Percentiles rank a stretch among this genome's conserved stretches.
Evolutionary conservation across 2,888 invertebrate genomes (phyloP).

Genomic region (Tenthredo mesomela): DNA sequence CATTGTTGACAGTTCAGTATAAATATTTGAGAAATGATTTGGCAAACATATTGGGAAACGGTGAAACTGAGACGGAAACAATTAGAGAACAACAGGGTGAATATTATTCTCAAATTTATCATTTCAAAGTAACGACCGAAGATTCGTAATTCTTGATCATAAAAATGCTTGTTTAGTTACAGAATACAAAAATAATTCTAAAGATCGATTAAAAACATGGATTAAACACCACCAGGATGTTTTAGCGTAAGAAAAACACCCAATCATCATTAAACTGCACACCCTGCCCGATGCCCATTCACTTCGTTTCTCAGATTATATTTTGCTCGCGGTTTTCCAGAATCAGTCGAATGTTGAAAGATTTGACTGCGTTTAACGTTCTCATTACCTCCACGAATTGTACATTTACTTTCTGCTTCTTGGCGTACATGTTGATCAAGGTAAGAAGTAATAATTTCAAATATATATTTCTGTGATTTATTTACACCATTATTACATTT

Average conservation of each 20-base stretch:
- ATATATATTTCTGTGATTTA: background rate
- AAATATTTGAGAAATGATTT: constrained; percentile 59
- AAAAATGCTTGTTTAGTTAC: background rate
- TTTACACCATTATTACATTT: background rate
- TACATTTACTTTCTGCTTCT: constrained; percentile 63
- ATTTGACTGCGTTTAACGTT: constrained; percentile 60
- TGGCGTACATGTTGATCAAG: constrained; percentile 60
- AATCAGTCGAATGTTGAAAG: constrained; percentile 56
- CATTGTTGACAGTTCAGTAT: constrained; percentile 62
- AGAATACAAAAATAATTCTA: background rate
- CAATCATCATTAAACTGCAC: background rate
- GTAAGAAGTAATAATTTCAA: constrained; percentile 58
- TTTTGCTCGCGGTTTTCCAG: constrained; percentile 20
- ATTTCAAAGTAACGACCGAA: no score
- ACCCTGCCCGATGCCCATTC: background rate
- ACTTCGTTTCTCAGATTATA: background rate
- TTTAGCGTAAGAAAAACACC: constrained; percentile 56
- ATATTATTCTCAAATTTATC: background rate
- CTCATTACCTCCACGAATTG: constrained; percentile 60
- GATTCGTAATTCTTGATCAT: background rate
- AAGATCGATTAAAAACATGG: constrained; percentile 55
- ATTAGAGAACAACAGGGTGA: background rate
- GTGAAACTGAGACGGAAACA: background rate
- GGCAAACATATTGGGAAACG: constrained; percentile 51
- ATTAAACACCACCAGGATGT: constrained; percentile 58